Evolutionary conservation across 2,888 invertebrate species (phyloP).

Genomic region (Drosophila affinis): DNA sequence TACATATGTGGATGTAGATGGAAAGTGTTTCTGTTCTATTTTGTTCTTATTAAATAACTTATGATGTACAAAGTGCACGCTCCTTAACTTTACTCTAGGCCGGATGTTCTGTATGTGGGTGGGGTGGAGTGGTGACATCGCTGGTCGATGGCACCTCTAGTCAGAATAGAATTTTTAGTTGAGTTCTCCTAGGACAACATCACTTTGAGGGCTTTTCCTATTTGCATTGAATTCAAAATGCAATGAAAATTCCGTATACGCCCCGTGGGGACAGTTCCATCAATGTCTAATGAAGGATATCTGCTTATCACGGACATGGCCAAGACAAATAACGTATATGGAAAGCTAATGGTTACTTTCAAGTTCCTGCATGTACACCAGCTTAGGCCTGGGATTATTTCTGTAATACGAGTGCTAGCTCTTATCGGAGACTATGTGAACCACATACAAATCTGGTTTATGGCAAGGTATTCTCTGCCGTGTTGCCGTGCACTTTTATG

Average conservation of each 20-base stretch:
- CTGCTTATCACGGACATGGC: not conserved
- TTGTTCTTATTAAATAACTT: slow-evolving; percentile 59
- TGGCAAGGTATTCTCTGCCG: not conserved
- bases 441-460: not conserved
- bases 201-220: slow-evolving; percentile 8
- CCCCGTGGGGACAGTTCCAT: slow-evolving; percentile 31
- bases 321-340: not conserved
- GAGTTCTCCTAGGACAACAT: not conserved
- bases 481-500: slow-evolving; percentile 38
- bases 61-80: slow-evolving; percentile 40
- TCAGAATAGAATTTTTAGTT: not conserved
- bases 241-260: slow-evolving; percentile 62
- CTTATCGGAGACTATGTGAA: not conserved
- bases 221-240: slow-evolving; percentile 24
- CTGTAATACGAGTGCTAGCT: not conserved
- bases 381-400: slow-evolving; percentile 5
- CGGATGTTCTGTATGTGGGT: not conserved
- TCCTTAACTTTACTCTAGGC: slow-evolving; percentile 33
- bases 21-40: slow-evolving; percentile 14
- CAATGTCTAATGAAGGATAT: slow-evolving; percentile 35
- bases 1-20: not conserved
- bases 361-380: not conserved
- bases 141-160: not conserved
- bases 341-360: not conserved
- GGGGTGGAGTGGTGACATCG: not conserved